phyloP scores from a whole-genome alignment of 2,888 invertebrate genomes.

The Eurytoma adleriae region DNA sequence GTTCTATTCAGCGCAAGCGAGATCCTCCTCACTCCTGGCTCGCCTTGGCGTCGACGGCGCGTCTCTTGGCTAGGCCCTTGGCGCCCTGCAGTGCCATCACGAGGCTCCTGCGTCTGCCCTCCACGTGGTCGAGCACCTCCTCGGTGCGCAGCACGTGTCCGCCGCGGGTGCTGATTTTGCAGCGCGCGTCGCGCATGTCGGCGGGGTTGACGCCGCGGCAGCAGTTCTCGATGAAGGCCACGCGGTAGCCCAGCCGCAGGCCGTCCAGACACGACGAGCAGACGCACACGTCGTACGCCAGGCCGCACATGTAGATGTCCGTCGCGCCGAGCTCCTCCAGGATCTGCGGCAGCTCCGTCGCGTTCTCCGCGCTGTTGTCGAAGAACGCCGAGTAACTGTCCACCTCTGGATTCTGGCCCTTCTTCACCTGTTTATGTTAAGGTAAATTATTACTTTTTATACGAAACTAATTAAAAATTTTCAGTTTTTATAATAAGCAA shows the following conservation, averaged over 20 bases:
- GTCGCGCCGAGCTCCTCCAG: conserved; percentile 87
- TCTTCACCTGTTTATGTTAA: conserved; percentile 69
- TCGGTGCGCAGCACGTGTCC: conserved; percentile 87
- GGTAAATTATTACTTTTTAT: too few relatives aligned
- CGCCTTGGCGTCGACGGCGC: background rate
- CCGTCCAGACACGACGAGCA: conserved; percentile 91
- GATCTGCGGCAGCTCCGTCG: conserved; percentile 88
- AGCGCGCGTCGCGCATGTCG: conserved; percentile 86
- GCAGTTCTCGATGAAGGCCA: conserved; percentile 92
- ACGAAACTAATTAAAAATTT: too few relatives aligned
- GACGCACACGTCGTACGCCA: conserved; percentile 96
- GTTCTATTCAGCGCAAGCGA: background rate
- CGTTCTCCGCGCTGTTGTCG: conserved; percentile 92
- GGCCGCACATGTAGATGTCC: conserved; percentile 94
- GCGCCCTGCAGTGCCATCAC: conserved; percentile 92
- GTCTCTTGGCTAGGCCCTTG: conserved; percentile 53
- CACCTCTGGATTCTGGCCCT: conserved; percentile 93
- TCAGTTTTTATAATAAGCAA: too few relatives aligned
- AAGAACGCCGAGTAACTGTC: conserved; percentile 98
- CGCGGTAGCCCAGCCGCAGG: conserved; percentile 89
- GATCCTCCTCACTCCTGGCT: conserved; percentile 2
- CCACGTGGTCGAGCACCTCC: conserved; percentile 87
- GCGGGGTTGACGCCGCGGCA: conserved; percentile 89
- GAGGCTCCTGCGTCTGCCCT: conserved; percentile 87
- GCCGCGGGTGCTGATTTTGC: conserved; percentile 83